Base-by-base conservation (phyloP, 1,140 invertebrate species). In the Aphelinus atriplicis region DNA sequence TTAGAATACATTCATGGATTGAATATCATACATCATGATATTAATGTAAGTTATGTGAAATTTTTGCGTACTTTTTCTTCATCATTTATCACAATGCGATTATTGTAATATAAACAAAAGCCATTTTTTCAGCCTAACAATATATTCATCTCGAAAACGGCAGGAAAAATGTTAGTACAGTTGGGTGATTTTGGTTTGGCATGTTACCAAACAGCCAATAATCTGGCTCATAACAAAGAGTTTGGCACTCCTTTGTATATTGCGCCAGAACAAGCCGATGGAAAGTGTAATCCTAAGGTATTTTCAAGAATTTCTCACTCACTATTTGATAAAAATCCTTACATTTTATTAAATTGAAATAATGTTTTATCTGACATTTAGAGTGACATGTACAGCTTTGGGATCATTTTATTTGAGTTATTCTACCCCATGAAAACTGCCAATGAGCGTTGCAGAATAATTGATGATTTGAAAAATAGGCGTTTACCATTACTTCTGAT, bases 381-480 rank as follows among this genome's bases (percentile, higher is more conserved):
- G 62, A 64, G 62, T n/a, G 62, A 64, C 10, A 48, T 64, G n/a
- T 64, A 64, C n/a, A 64, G 62, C 2, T 64, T 47, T 64, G 62
- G 62, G 3, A 26, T 64, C 10, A 47, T 64, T 7, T 10, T 64
- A 10, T 64, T 64, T 50, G 62, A 64, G 10, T 1, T 64, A 2
- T 2, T 47, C 9, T 6, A 48, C 10, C 62, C 62, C 2, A 64
- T n/a, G 62, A 2, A 48, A 64, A 64, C 62, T 7, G 46, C 4
- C 2, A 64, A 48, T 45, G 62, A 64, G 10, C 4, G 3, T 0
- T 3, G 9, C 10, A 48, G 2, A 64, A 9, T 48, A 48, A n/a
- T 64, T 3, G 9, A 64, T 10, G n/a, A 64, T n/a, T 48, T 64
- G 47, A 64, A 64, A 64, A 64, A 64, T 2, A 47, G 62, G n/a